These are phyloP conservation scores for Microctenopoma stevenorrisi DNA, from an alignment of 2,797 vertebrate species.

Conservation along the genomic window DNA sequence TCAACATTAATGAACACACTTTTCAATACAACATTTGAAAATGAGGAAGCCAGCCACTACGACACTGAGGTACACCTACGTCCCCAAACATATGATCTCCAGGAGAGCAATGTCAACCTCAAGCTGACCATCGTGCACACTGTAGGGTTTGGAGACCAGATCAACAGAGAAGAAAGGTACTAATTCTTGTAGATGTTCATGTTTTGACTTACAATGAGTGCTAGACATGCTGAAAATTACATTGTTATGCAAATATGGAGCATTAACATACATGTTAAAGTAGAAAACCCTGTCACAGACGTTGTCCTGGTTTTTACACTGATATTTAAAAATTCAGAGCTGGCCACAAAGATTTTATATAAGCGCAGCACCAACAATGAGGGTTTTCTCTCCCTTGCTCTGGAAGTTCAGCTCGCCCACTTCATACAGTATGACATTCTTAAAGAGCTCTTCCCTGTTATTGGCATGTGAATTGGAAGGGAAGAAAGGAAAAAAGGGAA, in stretches of 20 bases:
- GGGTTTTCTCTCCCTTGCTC: conserved; percentile 13
- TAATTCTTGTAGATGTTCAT: conserved; percentile 21
- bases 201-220: not conserved
- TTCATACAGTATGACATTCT: conserved; percentile 13
- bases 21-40: conserved; percentile 95
- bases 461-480: conserved; percentile 38
- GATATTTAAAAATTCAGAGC: conserved; percentile 3
- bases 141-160: conserved; percentile 97
- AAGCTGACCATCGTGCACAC: conserved; percentile 95
- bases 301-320: not conserved
- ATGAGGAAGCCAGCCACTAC: conserved; percentile 92
- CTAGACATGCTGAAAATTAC: not conserved
- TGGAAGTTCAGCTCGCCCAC: conserved; percentile 29
- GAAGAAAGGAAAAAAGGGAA: conserved; percentile 38
- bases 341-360: not conserved
- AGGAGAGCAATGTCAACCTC: conserved; percentile 96
- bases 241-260: not conserved
- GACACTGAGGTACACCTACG: conserved; percentile 86
- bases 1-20: conserved; percentile 97
- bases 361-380: conserved; percentile 10
- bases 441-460: conserved; percentile 20
- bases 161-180: conserved; percentile 97
- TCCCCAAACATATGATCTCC: conserved; percentile 90
- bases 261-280: not conserved
- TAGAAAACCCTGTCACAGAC: not conserved